These are phyloP conservation scores for Chymomyza amoena DNA, from an alignment of 2,888 invertebrate species.

Conservation along the genomic window DNA sequence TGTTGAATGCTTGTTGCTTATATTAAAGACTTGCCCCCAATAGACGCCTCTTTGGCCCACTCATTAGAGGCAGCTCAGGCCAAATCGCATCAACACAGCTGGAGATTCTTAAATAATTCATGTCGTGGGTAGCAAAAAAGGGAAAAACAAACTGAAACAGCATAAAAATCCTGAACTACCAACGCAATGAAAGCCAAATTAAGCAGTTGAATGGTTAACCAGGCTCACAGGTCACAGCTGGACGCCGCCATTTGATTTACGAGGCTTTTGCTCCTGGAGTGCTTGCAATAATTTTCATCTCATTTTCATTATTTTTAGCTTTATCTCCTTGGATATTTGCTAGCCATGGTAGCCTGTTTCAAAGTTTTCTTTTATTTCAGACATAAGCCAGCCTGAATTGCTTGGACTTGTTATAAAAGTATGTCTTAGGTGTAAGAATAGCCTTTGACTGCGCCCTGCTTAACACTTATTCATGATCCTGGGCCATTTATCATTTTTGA, in stretches of 20 bases:
- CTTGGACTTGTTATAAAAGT: no score
- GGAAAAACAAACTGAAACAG: conserved; percentile 2
- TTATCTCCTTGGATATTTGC: conserved; percentile 31
- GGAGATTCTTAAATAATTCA: conserved; percentile 74
- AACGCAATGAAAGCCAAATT: conserved; percentile 74
- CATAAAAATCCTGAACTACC: conserved; percentile 41
- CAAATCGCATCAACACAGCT: conserved; percentile 71
- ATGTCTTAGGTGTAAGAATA: neutral
- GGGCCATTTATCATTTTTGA: conserved; percentile 59
- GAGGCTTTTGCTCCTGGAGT: conserved; percentile 7
- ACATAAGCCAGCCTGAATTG: conserved; percentile 26
- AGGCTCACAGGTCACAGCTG: conserved; percentile 50
- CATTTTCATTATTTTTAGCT: conserved; percentile 70
- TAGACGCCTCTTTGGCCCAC: conserved; percentile 9
- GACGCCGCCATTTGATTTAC: conserved; percentile 59
- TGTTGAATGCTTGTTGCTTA: conserved; percentile 67
- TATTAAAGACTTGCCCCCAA: conserved; percentile 54
- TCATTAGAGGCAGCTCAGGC: conserved; percentile 30
- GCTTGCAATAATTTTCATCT: conserved; percentile 71
- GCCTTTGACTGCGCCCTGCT: neutral
- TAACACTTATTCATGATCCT: neutral
- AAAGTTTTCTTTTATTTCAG: conserved; percentile 8
- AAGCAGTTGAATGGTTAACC: conserved; percentile 68
- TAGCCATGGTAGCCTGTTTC: conserved; percentile 3
- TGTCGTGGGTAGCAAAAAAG: conserved; percentile 44